These are phyloP conservation scores for Scelioninae gen. 2 DNA, from an alignment of 2,888 invertebrate genomes.

Conservation along the genomic window DNA sequence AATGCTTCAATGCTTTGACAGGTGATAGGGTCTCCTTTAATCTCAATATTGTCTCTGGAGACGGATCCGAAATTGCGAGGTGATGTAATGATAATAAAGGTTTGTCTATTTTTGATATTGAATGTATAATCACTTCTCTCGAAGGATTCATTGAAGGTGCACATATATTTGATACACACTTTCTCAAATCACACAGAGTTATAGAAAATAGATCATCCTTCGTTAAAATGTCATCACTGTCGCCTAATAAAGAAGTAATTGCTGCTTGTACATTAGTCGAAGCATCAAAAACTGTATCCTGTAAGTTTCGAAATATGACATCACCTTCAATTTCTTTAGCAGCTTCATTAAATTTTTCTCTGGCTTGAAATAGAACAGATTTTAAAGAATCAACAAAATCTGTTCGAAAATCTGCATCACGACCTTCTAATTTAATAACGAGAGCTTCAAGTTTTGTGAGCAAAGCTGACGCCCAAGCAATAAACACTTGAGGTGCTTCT, in stretches of 20 bases:
- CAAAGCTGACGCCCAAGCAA: slow-evolving; percentile 66
- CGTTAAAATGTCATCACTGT: slow-evolving; percentile 64
- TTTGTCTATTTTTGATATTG: slow-evolving; percentile 67
- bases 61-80: slow-evolving; percentile 67
- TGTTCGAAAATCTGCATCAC: slow-evolving; percentile 68
- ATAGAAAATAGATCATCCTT: slow-evolving; percentile 64
- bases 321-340: too few species aligned
- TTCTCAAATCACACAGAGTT: slow-evolving; percentile 68
- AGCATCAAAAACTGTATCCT: too few species aligned
- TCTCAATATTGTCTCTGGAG: slow-evolving; percentile 76
- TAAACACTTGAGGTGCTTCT: slow-evolving; percentile 60
- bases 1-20: slow-evolving; percentile 80
- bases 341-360: slow-evolving; percentile 61
- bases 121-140: slow-evolving; percentile 66
- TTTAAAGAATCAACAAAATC: slow-evolving; percentile 66
- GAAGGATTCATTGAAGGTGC: slow-evolving; percentile 69
- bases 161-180: slow-evolving; percentile 68
- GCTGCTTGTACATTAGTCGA: slow-evolving; percentile 70
- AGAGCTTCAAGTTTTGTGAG: slow-evolving; percentile 67
- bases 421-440: slow-evolving; percentile 67
- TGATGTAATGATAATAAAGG: slow-evolving; percentile 68
- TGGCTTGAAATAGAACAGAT: slow-evolving; percentile 62
- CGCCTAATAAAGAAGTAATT: slow-evolving; percentile 66
- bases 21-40: slow-evolving; percentile 79
- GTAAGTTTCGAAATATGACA: too few species aligned